phyloP scores from a whole-genome alignment of 2,113 vertebrate genomes.

The Odocoileus virginianus region DNA sequence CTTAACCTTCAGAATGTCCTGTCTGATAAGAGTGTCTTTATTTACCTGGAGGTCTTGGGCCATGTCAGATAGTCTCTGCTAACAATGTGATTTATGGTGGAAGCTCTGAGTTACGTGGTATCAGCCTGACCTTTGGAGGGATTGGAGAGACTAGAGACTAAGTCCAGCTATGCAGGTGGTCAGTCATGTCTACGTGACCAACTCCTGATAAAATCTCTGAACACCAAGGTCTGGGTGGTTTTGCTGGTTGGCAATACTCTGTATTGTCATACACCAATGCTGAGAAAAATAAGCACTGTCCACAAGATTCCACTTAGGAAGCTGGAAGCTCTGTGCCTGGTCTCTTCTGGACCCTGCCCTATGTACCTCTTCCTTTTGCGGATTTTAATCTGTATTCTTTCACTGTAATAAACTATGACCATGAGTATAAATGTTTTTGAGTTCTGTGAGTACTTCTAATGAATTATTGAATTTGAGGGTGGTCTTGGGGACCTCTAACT shows the following conservation, averaged over 20 bases:
- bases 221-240: background rate
- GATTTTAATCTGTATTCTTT: constrained; percentile 9
- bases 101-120: background rate
- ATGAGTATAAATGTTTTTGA: background rate
- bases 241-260: background rate
- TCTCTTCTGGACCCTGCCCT: background rate
- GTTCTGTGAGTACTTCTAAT: constrained; percentile 15
- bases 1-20: background rate
- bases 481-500: background rate
- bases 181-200: background rate
- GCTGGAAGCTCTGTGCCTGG: background rate
- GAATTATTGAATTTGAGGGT: background rate
- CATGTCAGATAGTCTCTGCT: constrained; percentile 7
- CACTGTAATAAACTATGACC: background rate
- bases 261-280: background rate
- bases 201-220: background rate
- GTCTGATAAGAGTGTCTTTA: background rate
- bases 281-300: background rate
- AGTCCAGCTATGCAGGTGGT: background rate
- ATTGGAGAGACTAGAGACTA: background rate
- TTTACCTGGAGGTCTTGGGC: background rate
- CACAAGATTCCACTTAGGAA: background rate
- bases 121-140: background rate
- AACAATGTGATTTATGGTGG: constrained; percentile 10
- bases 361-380: background rate